Evolutionary conservation across 2,797 vertebrate species (phyloP).

Genomic region (Enteromius paludinosus): DNA sequence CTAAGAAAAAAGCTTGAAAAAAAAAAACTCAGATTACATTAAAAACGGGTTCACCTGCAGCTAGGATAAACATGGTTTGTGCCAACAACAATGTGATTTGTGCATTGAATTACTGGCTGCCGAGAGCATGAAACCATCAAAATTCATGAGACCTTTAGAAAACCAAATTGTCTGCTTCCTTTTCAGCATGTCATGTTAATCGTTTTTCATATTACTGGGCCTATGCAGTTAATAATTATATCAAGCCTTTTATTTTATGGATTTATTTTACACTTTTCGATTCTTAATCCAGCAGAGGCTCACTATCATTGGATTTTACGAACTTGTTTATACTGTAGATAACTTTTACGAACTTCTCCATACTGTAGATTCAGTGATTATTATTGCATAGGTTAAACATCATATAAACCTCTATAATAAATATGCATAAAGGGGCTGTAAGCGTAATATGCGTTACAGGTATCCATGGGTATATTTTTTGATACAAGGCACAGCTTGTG

Average conservation of each 20-base stretch:
- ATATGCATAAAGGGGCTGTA: not conserved
- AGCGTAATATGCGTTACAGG: constrained; percentile 62
- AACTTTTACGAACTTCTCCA: not conserved
- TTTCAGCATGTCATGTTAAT: constrained; percentile 21
- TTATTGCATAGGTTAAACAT: constrained; percentile 15
- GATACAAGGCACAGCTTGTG: constrained; percentile 71
- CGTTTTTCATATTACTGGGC: not conserved
- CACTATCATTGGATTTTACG: not conserved
- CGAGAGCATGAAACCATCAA: constrained; percentile 10
- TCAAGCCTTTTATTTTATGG: not conserved
- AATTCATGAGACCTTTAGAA: constrained; percentile 34
- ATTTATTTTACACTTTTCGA: not conserved
- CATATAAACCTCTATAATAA: not conserved
- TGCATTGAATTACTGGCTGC: constrained; percentile 1
- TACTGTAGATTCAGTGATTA: constrained; percentile 47
- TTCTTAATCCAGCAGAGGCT: not conserved
- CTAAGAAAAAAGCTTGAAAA: not conserved
- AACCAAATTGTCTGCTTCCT: constrained; percentile 3
- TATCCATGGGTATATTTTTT: constrained; percentile 75
- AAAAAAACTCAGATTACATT: not conserved
- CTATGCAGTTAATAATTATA: constrained; percentile 5
- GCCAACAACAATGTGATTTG: constrained; percentile 23
- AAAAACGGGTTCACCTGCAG: not conserved
- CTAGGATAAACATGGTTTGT: constrained; percentile 11
- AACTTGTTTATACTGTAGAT: constrained; percentile 18